A percentile compares a stretch with the other conserved stretches of the same genome.
Evolutionary conservation across 1,140 invertebrate species (phyloP).

Genomic region (Nephila pilipes): DNA sequence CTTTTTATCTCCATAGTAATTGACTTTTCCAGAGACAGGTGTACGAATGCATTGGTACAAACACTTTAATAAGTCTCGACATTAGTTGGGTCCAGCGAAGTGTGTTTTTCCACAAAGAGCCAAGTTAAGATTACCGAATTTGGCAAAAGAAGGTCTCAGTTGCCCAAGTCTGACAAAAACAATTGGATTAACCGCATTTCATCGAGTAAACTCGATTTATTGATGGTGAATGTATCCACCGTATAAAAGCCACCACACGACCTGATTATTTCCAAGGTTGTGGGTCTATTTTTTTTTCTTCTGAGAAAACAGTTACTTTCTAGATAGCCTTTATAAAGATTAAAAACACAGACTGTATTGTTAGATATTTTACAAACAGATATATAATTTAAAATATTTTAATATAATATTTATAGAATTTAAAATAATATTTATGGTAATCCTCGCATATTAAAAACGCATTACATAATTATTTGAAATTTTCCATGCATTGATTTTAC

Average conservation of each 20-base stretch:
- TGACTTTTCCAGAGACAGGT: background rate
- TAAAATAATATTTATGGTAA: no score
- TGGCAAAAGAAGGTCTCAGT: background rate
- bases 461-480: no score
- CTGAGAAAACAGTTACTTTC: background rate
- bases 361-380: no score
- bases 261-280: slow-evolving; percentile 24
- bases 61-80: background rate
- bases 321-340: no score
- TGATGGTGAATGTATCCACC: slow-evolving; percentile 9
- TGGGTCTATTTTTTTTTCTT: background rate
- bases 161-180: background rate
- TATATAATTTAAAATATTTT: no score
- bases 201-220: slow-evolving; percentile 48
- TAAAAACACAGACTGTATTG: no score
- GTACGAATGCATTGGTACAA: background rate
- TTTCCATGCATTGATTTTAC: no score
- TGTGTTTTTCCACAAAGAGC: background rate
- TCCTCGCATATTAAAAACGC: no score
- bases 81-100: background rate
- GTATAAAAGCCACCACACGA: slow-evolving; percentile 5
- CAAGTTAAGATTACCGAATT: background rate
- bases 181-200: slow-evolving; percentile 42
- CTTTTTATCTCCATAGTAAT: background rate
- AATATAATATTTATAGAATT: no score